Evolutionary conservation across 2,113 vertebrate genomes (phyloP), one percentile per base, ranked within the genome.

Genomic region (Accipiter cooperii): DNA sequence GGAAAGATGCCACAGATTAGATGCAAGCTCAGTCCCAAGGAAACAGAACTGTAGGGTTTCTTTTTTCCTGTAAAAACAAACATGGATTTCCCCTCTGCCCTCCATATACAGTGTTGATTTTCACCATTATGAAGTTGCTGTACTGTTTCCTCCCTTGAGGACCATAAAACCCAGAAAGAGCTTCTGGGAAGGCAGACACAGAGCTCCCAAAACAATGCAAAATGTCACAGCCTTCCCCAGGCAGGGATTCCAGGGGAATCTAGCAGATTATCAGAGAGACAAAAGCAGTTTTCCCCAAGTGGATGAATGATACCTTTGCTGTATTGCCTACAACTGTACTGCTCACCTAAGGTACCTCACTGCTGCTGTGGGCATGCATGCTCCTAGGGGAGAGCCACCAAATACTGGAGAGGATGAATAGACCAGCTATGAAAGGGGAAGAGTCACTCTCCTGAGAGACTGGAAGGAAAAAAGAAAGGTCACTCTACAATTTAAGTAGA

Each of bases 171-270:
- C 11, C 68, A 89, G n/a, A 69, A 87, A 88, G 42, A 58, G 16
- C 18, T 92, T 54, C 51, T 75, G 42, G 65, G 44, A 90, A 84
- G 75, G 73, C 44, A 60, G 76, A 55, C 71, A 70, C 55, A 70
- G 51, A 80, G 34, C 66, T 94, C 88, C 55, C 64, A 84, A 79
- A 79, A 71, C 88, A 84, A 86, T 4, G 2, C 38, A 93, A 83
- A 94, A 95, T 86, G 85, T 84, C 90, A 95, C 51, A 80, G 38
- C 75, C 94, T 86, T 80, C 82, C 90, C 58, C 75, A 83, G 75
- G 49, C 85, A 77, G 46, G 40, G 51, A 58, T 93, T 88, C 68
- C 64, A 42, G 33, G 31, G 49, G 66, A 87, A 85, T 69, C 78
- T 21, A 70, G 71, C 8, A 5, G 60, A 74, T 90, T 65, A 86